These are phyloP conservation scores for Nothobranchius kuhntae DNA, from an alignment of 2,113 vertebrate species.

Conservation along the genomic window DNA sequence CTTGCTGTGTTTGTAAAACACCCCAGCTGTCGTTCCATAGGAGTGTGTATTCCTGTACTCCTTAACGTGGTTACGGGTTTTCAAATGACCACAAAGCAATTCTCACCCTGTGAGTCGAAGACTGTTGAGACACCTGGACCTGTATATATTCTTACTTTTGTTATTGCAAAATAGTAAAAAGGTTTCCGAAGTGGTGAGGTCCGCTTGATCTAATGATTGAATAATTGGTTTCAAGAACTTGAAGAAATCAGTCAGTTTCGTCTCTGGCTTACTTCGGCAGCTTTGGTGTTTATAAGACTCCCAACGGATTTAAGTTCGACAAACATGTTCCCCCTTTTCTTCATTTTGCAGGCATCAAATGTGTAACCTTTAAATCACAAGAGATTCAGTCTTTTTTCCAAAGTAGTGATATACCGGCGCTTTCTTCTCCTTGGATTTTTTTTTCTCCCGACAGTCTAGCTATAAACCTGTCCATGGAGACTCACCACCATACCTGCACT, in stretches of 20 bases:
- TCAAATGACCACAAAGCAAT: slow-evolving; percentile 31
- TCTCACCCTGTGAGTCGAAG: slow-evolving; percentile 6
- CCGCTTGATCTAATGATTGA: slow-evolving; percentile 6
- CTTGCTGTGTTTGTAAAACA: slow-evolving; percentile 3
- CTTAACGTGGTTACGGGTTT: slow-evolving; percentile 30
- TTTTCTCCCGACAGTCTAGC: slow-evolving; percentile 16
- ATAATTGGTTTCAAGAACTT: slow-evolving; percentile 8
- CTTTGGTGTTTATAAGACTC: slow-evolving; percentile 25
- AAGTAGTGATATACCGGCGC: slow-evolving; percentile 42
- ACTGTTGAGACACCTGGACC: not conserved
- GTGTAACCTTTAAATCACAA: slow-evolving; percentile 61
- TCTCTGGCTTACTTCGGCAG: slow-evolving; percentile 28
- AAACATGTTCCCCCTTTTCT: slow-evolving; percentile 46
- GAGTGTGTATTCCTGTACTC: slow-evolving; percentile 16
- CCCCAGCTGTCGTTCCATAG: not conserved
- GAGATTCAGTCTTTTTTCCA: slow-evolving; percentile 45
- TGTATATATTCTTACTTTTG: not conserved
- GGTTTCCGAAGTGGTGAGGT: not conserved
- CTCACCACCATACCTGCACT: slow-evolving; percentile 5
- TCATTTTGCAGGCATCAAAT: slow-evolving; percentile 49
- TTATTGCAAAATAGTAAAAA: slow-evolving; percentile 16
- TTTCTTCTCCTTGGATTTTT: slow-evolving; percentile 45
- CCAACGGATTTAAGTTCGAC: slow-evolving; percentile 26
- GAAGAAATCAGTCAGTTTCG: slow-evolving; percentile 12
- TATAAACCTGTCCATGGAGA: slow-evolving; percentile 43